Evolutionary conservation across 2,888 invertebrate genomes (phyloP), one percentile per base, ranked within the genome.

Genomic region (Notodonta dromedarius): DNA sequence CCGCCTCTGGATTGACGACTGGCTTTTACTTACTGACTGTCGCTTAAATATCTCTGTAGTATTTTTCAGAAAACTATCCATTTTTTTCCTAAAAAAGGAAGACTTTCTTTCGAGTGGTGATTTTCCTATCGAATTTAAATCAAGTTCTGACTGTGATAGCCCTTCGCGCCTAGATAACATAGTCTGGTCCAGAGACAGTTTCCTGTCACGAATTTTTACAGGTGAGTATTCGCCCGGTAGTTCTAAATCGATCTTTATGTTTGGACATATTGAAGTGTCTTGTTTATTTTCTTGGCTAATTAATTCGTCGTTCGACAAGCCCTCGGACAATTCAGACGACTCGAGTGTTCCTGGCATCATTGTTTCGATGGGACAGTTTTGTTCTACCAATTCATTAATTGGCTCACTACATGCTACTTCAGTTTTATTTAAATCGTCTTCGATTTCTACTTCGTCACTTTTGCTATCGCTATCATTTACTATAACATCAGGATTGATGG

Each of bases 31-130:
- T 32, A 62, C 66, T 16, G 91, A 85, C 56, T 90, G 89, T 24
- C 83, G 83, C 67, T 86, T 89, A 59, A 93, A 93, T 63, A 91
- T 86, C 73, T 92, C 91, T 0, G 91, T 87, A 0, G 93, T 93
- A 64, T 93, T 93, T 63, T 85, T 90, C 11, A 93, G 76, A 68
- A 93, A 92, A 71, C 88, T 93, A 42, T 92, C 91, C 88, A 93
- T 86, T 74, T 89, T 93, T 66, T 93, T 93, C 58, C 85, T 82
- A 63, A 93, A 93, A 74, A 93, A 93, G 5, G 93, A 93, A 1
- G 92, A 90, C 79, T 93, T 93, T 39, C 92, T 80, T 69, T 92
- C 90, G 12, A 93, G 68, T 12, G 91, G 91, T 11, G 83, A 87
- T 74, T 91, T 93, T 7, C 93, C 92, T 63, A 92, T 86, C 8